Conservation (phyloP, 1,140 invertebrate species). For the Dendroctonus valens region DNA sequence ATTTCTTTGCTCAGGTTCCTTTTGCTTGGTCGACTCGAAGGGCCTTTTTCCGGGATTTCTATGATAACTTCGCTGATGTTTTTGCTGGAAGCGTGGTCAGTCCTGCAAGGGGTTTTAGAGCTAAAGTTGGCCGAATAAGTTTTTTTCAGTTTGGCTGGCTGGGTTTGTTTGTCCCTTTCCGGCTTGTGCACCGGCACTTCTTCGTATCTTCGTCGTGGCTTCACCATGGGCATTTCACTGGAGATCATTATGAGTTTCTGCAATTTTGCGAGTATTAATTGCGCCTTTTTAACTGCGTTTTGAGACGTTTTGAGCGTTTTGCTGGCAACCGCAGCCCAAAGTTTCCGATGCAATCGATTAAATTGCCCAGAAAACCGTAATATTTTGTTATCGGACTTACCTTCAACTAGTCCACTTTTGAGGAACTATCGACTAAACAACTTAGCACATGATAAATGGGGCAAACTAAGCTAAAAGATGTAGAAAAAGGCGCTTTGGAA, state of each 20-base stretch:
- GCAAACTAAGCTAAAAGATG: not conserved
- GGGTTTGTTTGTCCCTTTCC: constrained; percentile 20
- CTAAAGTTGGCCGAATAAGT: constrained; percentile 41
- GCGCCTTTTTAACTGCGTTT: no score
- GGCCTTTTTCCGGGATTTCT: constrained; percentile 32
- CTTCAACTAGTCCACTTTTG: constrained; percentile 7
- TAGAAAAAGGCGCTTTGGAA: constrained; percentile 15
- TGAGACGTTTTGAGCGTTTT: no score
- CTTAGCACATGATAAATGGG: constrained; percentile 11
- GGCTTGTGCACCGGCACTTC: constrained; percentile 42
- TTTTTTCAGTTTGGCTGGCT: constrained; percentile 31
- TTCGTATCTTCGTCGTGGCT: constrained; percentile 38
- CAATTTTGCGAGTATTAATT: no score
- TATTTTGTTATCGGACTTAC: not conserved
- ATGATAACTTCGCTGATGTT: constrained; percentile 33
- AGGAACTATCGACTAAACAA: constrained; percentile 25
- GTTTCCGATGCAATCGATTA: no score
- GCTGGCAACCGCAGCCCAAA: no score
- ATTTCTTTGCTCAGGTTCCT: constrained; percentile 49
- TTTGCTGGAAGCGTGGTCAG: not conserved
- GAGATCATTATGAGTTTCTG: constrained; percentile 19
- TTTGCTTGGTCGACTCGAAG: constrained; percentile 38
- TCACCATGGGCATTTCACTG: constrained; percentile 35
- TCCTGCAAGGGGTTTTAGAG: constrained; percentile 33
- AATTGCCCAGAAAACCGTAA: no score